These are phyloP conservation scores for Phaonia tiefii DNA, from an alignment of 2,888 invertebrate genomes.

Conservation along the genomic window DNA sequence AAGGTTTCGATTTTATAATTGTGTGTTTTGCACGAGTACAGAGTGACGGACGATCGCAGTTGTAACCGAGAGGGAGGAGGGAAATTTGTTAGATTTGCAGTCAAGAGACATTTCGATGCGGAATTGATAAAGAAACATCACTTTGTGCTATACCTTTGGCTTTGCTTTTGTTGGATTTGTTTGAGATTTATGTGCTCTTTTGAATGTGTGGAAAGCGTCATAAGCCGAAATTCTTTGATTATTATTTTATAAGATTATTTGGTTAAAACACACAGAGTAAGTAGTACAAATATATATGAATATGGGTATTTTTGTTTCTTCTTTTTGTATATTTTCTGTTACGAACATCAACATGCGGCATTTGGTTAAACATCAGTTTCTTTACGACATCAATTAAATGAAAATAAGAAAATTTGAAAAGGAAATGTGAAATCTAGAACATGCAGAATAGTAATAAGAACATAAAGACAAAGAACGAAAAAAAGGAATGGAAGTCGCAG, in stretches of 20 bases:
- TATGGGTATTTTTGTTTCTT: slow-evolving; percentile 65
- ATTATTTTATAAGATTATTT: slow-evolving; percentile 19
- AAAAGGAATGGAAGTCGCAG: too few relatives aligned
- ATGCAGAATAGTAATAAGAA: slow-evolving; percentile 14
- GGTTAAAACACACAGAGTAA: background rate
- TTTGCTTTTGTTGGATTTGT: slow-evolving; percentile 58
- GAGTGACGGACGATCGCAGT: slow-evolving; percentile 6
- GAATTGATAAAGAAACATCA: slow-evolving; percentile 38
- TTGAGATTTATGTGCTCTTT: slow-evolving; percentile 61
- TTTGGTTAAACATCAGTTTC: slow-evolving; percentile 35
- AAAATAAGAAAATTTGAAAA: background rate
- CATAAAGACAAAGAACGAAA: background rate
- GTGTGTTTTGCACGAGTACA: slow-evolving; percentile 42
- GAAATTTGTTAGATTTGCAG: slow-evolving; percentile 29
- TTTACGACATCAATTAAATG: slow-evolving; percentile 51
- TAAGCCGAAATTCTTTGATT: slow-evolving; percentile 71
- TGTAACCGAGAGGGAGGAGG: background rate
- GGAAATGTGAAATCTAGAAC: background rate
- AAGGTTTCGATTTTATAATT: slow-evolving; percentile 58
- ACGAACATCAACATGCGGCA: slow-evolving; percentile 76
- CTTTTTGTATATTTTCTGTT: slow-evolving; percentile 34
- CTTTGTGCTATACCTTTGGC: slow-evolving; percentile 60
- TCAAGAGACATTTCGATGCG: slow-evolving; percentile 24
- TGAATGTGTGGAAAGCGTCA: slow-evolving; percentile 73
- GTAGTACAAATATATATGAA: slow-evolving; percentile 21